Conservation (phyloP, 1,140 invertebrate species). For the Pseudachorutes palmiensis region DNA sequence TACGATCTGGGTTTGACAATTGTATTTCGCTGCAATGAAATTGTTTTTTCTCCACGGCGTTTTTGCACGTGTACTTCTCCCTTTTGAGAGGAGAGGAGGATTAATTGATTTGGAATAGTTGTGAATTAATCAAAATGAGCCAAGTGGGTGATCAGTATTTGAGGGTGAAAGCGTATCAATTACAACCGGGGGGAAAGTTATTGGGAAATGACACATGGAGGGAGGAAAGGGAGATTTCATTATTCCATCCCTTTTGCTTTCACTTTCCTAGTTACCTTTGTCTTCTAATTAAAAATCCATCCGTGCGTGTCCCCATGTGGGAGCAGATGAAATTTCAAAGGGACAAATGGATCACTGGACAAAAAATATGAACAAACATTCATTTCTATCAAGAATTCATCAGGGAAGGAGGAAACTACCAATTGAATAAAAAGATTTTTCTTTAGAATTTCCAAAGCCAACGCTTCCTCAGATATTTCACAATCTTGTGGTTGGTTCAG, state of each 20-base stretch:
- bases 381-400: too few species aligned
- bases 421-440: too few species aligned
- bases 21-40: neutral
- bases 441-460: too few species aligned
- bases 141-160: neutral
- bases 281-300: neutral
- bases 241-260: neutral
- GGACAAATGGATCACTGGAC: neutral
- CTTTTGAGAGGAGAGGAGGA: neutral
- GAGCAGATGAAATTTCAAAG: neutral
- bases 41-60: neutral
- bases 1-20: too few species aligned
- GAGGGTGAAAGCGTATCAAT: neutral
- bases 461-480: too few species aligned
- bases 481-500: too few species aligned
- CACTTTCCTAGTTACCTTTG: neutral
- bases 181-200: neutral
- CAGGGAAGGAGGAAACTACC: too few species aligned
- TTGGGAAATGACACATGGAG: neutral
- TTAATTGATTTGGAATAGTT: neutral
- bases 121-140: neutral
- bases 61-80: neutral
- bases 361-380: neutral
- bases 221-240: neutral
- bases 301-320: neutral